phyloP scores from a whole-genome alignment of 2,797 vertebrate genomes.

The Benthosema pterotum region DNA sequence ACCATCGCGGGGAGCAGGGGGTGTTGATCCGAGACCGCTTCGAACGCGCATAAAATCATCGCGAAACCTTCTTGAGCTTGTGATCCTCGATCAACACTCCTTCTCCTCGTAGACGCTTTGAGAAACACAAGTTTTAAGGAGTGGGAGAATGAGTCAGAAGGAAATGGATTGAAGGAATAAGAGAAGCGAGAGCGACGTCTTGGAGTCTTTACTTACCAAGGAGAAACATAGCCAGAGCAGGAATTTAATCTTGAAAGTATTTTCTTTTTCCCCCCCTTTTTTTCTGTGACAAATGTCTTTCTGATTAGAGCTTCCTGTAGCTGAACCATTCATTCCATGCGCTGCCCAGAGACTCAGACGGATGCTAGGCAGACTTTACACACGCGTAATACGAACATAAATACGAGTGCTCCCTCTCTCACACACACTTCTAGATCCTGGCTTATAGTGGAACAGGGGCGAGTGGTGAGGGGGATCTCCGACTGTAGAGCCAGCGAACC shows the following conservation, averaged over 20 bases:
- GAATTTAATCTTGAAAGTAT: constrained; percentile 31
- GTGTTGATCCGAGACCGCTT: constrained; percentile 9
- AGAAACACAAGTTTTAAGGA: too few species aligned
- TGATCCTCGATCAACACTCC: not conserved
- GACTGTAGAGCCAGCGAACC: constrained; percentile 22
- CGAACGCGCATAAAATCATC: not conserved
- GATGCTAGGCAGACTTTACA: constrained; percentile 62
- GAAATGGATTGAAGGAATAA: constrained; percentile 15
- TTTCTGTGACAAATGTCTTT: constrained; percentile 42
- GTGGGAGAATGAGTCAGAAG: constrained; percentile 1
- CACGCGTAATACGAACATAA: constrained; percentile 46
- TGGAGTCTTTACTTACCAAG: constrained; percentile 75
- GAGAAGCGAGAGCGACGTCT: constrained; percentile 10
- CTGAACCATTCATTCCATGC: constrained; percentile 47
- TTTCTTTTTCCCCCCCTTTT: constrained; percentile 51
- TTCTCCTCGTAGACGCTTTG: too few species aligned
- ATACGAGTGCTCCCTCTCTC: constrained; percentile 20
- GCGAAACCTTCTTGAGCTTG: not conserved
- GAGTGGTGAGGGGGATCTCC: constrained; percentile 2
- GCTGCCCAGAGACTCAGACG: constrained; percentile 51
- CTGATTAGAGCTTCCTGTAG: constrained; percentile 58
- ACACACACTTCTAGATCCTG: constrained; percentile 25
- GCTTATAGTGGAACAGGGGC: constrained; percentile 23
- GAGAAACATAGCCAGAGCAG: constrained; percentile 75
- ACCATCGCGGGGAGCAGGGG: constrained; percentile 3